Evolutionary conservation across 2,113 vertebrate species (phyloP), one percentile per base, ranked within the genome.

Genomic region (Carassius gibelio): DNA sequence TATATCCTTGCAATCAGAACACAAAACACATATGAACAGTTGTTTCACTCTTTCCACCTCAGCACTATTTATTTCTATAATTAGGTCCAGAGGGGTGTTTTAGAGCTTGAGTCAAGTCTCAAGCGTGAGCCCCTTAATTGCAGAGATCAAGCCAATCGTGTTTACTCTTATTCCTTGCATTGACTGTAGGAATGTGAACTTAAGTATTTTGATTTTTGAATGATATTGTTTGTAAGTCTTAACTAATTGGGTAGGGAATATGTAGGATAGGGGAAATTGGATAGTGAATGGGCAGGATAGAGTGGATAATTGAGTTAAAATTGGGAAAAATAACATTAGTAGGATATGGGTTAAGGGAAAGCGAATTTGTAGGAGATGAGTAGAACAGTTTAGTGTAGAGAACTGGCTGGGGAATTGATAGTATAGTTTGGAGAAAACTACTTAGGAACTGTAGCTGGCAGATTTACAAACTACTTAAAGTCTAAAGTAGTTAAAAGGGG

Each of bases 71-170:
- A 68, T 68, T 81, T 68, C 26, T 23, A 30, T 81, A 81, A 81
- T 81, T 68, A 69, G 62, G 38, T 81, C 79, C 61, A 52, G 62
- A 81, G 79, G 42, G 79, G 45, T 36, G 61, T 52, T 69, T 69
- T 34, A 81, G 11, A 26, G 38, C 38, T 79, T 42, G 9, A 64
- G 23, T 34, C 4, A 13, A 68, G 45, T 34, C 23, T 52, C 62
- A 80, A 62, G 57, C 3, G 59, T 68, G 1, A 68, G 9, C 61
- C 62, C 7, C 45, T 52, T 76, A 7, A 13, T 76, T 76, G n/a
- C 26, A 8, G 48, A 30, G 23, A 52, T 55, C 23, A 66, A 45
- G n/a, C 79, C 61, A 14, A 10, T 42, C 15, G 13, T 66, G 21
- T 62, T 62, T 62, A 36, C 76, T 19, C 11, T 61, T 78, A 77